Conservation (phyloP, 2,888 invertebrate species). For the Limnephilus marmoratus region DNA sequence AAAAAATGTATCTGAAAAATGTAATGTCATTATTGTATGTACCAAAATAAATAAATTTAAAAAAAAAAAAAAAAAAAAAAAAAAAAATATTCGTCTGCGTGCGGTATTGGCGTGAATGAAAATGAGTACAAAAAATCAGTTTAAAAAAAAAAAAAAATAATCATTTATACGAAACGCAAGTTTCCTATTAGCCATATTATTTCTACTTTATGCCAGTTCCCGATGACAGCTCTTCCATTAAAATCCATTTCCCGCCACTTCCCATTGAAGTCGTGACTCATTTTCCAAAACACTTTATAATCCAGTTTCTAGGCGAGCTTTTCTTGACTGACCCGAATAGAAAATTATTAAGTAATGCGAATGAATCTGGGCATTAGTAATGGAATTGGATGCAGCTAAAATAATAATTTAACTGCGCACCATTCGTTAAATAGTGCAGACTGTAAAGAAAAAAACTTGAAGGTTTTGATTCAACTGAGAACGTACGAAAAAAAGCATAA, state of each 20-base stretch:
- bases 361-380: not conserved
- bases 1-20: too few species aligned
- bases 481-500: too few species aligned
- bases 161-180: not conserved
- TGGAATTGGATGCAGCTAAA: not conserved
- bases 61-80: too few species aligned
- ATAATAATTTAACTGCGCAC: not conserved
- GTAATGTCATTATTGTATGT: too few species aligned
- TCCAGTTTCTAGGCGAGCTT: not conserved
- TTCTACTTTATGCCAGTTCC: not conserved
- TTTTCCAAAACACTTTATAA: constrained; percentile 4
- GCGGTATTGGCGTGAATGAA: too few species aligned
- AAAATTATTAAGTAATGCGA: not conserved
- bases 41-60: too few species aligned
- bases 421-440: too few species aligned
- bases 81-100: too few species aligned
- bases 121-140: not conserved
- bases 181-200: not conserved
- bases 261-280: constrained; percentile 26
- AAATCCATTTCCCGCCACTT: constrained; percentile 30
- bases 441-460: too few species aligned
- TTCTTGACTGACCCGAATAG: not conserved
- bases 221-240: constrained; percentile 25
- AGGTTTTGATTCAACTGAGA: too few species aligned
- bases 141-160: not conserved